phyloP scores from a whole-genome alignment of 2,797 vertebrate species.

The Hydrophis major region DNA sequence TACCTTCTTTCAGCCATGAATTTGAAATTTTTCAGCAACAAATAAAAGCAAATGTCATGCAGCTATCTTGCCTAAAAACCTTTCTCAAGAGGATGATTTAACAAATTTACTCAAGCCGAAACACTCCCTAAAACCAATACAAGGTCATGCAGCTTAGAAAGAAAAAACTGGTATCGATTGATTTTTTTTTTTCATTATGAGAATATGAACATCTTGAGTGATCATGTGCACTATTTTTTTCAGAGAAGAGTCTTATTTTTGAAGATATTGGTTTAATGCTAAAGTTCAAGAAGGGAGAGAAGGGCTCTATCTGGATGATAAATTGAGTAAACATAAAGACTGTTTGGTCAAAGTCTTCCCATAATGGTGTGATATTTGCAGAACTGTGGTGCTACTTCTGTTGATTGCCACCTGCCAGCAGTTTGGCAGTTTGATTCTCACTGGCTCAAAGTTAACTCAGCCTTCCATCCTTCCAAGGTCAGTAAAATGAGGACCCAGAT shows the following conservation, averaged over 20 bases:
- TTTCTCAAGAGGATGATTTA: conserved; percentile 6
- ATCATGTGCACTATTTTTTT: too few relatives aligned
- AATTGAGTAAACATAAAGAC: not conserved
- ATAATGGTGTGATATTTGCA: not conserved
- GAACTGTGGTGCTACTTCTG: not conserved
- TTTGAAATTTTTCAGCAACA: conserved; percentile 46
- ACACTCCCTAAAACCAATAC: conserved; percentile 4
- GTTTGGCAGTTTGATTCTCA: not conserved
- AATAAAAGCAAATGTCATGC: conserved; percentile 56
- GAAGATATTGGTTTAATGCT: not conserved
- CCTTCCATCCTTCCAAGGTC: not conserved
- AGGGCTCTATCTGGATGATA: not conserved
- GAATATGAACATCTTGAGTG: not conserved
- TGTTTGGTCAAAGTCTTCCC: not conserved
- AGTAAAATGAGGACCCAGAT: not conserved
- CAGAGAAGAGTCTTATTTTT: not conserved
- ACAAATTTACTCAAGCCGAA: conserved; percentile 43
- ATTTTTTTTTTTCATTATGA: not conserved
- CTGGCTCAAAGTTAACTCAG: not conserved
- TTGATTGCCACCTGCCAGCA: not conserved
- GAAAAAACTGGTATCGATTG: conserved; percentile 24
- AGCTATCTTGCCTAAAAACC: conserved; percentile 47
- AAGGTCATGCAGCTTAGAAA: conserved; percentile 21
- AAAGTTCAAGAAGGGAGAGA: not conserved
- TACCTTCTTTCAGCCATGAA: conserved; percentile 42